Base-by-base conservation (phyloP, 2,797 vertebrate species). In the Sebastes nivosus region DNA sequence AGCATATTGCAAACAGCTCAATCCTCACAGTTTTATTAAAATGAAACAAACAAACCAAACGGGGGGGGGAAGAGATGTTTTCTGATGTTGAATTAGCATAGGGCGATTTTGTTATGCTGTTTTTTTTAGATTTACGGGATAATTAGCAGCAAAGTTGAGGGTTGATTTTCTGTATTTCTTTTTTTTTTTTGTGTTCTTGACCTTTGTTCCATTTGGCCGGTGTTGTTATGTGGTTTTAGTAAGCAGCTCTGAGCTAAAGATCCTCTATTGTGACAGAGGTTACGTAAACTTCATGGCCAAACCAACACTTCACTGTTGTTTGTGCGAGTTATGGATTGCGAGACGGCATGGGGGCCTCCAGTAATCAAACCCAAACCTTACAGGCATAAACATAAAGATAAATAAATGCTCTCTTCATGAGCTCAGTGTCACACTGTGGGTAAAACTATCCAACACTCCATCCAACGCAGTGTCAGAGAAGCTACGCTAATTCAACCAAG, bases 241-340 rank as follows among this genome's bases (percentile, higher is more conserved):
- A 22, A 78, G 80, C 69, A 54, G 54, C 71, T 46, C 73, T 52
- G 79, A 77, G 80, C 80, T 79, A 69, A 83, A 59, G 93, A 86
- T 93, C 94, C 95, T 91, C 94, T 92, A 94, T 96, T 87, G 88
- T 91, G 84, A 95, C 91, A 95, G 90, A 92, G 94, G 82, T 94
- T 96, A 96, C 84, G 85, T 90, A 94, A 95, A 93, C 88, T 85
- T 94, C 88, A 94, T 95, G 95, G 96, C 96, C 96, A 96, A 96
- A 96, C 94, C 85, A 67, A 94, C 93, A 92, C 90, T 92, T 90
- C 89, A 93, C 92, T 95, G 95, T 95, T 96, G 94, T 95, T 94
- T 91, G 92, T 92, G 90, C 86, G 88, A 91, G 90, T 93, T 91
- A 92, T 29, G 89, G 93, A 93, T 94, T 95, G 94, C 92, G 91